Evolutionary conservation across 2,888 invertebrate genomes (phyloP).

Genomic region (Melolontha melolontha): DNA sequence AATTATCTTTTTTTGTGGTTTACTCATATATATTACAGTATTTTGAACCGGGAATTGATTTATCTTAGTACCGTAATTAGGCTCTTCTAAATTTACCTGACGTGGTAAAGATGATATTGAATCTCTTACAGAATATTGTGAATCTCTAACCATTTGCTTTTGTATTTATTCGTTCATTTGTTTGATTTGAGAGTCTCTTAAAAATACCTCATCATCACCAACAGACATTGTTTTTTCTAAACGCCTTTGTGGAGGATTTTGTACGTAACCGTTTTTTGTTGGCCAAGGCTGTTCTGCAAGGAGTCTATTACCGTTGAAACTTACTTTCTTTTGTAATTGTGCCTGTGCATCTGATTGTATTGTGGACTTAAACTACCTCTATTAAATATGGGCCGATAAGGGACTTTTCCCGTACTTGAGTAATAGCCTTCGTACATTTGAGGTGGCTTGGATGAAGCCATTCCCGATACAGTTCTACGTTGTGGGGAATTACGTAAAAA

Average conservation of each 20-base stretch:
- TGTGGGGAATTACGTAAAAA: conserved; percentile 55
- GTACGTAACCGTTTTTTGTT: conserved; percentile 65
- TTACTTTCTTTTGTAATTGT: conserved; percentile 66
- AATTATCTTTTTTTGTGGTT: conserved; percentile 17
- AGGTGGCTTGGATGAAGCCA: conserved; percentile 16
- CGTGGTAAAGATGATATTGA: conserved; percentile 24
- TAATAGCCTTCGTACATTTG: conserved; percentile 39
- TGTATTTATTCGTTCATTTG: conserved; percentile 40
- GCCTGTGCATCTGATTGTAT: conserved; percentile 59
- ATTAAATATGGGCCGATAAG: conserved; percentile 66
- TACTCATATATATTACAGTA: conserved; percentile 11
- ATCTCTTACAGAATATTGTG: conserved; percentile 27
- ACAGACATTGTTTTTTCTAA: conserved; percentile 49
- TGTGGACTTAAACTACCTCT: conserved; percentile 66
- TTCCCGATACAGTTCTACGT: conserved; percentile 51
- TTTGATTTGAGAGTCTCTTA: conserved; percentile 48
- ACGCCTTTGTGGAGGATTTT: conserved; percentile 62
- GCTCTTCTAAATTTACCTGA: conserved; percentile 17
- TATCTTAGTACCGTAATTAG: conserved; percentile 39
- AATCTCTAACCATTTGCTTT: conserved; percentile 28
- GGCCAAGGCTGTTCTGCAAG: conserved; percentile 62
- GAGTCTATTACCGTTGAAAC: conserved; percentile 64
- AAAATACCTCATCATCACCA: conserved; percentile 61
- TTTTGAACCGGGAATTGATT: conserved; percentile 7
- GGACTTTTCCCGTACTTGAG: conserved; percentile 48